phyloP scores from a whole-genome alignment of 2,888 invertebrate genomes.

The Philaethria dido region DNA sequence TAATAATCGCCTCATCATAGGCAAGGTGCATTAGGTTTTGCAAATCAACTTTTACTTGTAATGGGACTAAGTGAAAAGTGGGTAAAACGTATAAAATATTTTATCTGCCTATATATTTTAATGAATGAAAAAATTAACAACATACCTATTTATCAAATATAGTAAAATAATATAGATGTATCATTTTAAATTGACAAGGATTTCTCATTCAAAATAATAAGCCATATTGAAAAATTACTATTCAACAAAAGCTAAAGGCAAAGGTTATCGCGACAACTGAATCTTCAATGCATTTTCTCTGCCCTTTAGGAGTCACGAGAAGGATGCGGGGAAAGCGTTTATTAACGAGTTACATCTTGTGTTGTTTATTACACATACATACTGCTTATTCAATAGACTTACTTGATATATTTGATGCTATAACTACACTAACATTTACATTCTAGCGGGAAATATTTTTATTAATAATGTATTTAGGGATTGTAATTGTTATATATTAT shows the following conservation, averaged over 20 bases:
- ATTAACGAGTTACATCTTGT: neutral
- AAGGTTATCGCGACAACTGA: constrained; percentile 62
- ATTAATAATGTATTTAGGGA: too few species aligned
- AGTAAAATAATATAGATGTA: too few species aligned
- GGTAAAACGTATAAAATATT: too few species aligned
- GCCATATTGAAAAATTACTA: constrained; percentile 24
- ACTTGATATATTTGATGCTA: neutral
- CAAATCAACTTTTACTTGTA: too few species aligned
- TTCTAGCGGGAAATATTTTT: neutral
- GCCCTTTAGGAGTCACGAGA: constrained; percentile 62
- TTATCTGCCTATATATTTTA: too few species aligned
- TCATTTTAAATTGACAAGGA: neutral
- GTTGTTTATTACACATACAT: constrained; percentile 1
- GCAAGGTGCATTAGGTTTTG: too few species aligned
- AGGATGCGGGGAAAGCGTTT: constrained; percentile 33
- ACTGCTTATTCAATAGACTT: constrained; percentile 1
- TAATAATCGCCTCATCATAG: too few species aligned
- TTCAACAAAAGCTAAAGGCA: constrained; percentile 47
- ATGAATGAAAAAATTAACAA: too few species aligned
- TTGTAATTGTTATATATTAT: too few species aligned
- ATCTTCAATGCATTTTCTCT: constrained; percentile 59
- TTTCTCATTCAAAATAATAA: neutral
- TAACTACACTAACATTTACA: neutral
- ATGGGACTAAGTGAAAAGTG: too few species aligned
- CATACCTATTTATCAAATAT: too few species aligned